Evolutionary conservation across 2,797 vertebrate genomes (phyloP).

Genomic region (Cirrhinus mrigala): DNA sequence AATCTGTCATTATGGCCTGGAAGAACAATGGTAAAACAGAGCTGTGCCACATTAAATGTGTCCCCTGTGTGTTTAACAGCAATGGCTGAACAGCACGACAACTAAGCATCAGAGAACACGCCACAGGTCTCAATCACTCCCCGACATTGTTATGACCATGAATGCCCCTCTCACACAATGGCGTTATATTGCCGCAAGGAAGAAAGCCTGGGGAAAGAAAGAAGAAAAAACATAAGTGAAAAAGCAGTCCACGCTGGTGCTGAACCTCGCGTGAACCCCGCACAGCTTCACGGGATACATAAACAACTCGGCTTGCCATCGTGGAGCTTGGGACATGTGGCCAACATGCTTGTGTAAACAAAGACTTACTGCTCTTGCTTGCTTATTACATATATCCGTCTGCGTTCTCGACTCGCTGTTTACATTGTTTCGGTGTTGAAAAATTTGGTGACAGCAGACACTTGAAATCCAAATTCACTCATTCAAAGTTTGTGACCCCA

Average conservation of each 20-base stretch:
- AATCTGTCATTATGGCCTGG: conserved; percentile 76
- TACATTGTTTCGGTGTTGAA: conserved; percentile 49
- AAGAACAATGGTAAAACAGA: conserved; percentile 77
- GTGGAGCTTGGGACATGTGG: conserved; percentile 52
- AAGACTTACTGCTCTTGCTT: conserved; percentile 52
- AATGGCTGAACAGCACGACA: conserved; percentile 70
- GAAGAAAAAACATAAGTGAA: conserved; percentile 62
- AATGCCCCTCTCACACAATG: conserved; percentile 75
- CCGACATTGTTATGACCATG: conserved; percentile 70
- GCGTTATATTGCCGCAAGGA: conserved; percentile 65
- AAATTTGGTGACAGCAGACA: conserved; percentile 54
- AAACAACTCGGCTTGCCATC: conserved; percentile 54
- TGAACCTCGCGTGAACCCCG: conserved; percentile 61
- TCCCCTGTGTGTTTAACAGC: conserved; percentile 77
- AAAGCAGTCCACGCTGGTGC: conserved; percentile 61
- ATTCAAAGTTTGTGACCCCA: conserved; percentile 39
- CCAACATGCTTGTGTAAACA: conserved; percentile 62
- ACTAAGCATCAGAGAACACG: conserved; percentile 50
- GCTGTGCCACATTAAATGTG: conserved; percentile 75
- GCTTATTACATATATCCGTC: conserved; percentile 38
- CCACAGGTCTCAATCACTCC: conserved; percentile 70
- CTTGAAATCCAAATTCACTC: conserved; percentile 46
- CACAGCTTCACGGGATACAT: conserved; percentile 61
- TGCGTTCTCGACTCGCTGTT: conserved; percentile 55
- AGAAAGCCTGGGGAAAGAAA: conserved; percentile 62